Evolutionary conservation across 2,797 vertebrate species (phyloP).

Genomic region (Nasua narica): DNA sequence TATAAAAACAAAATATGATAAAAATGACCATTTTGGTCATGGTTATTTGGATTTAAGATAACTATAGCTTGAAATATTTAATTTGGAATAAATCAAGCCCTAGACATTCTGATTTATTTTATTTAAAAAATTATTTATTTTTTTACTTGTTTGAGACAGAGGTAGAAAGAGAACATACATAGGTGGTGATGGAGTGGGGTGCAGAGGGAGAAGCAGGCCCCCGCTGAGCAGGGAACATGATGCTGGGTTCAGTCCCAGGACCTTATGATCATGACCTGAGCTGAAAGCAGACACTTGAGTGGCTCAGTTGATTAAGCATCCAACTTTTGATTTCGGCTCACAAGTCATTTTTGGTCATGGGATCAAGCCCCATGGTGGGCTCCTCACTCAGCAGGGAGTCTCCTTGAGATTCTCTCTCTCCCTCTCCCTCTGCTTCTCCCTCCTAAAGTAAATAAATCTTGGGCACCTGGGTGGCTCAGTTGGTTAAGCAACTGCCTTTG

Average conservation of each 20-base stretch:
- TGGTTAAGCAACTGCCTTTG: too few species aligned
- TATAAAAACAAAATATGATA: not conserved
- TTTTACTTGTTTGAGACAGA: not conserved
- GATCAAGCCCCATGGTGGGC: not conserved
- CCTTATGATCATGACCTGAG: too few species aligned
- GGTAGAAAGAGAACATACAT: not conserved
- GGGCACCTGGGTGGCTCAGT: too few species aligned
- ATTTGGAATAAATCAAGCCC: not conserved
- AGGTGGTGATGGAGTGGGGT: not conserved
- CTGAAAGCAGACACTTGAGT: not conserved
- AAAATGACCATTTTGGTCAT: not conserved
- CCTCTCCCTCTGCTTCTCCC: not conserved
- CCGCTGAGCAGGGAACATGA: too few species aligned
- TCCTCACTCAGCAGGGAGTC: not conserved
- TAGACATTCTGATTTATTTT: not conserved
- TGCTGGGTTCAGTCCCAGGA: too few species aligned
- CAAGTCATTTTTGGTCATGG: too few species aligned
- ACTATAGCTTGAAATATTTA: not conserved
- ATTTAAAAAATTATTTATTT: not conserved
- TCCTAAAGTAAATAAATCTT: not conserved
- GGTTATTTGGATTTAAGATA: constrained; percentile 29
- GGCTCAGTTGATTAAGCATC: not conserved
- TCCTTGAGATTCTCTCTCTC: not conserved
- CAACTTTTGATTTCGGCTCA: not conserved
- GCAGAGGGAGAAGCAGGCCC: not conserved